Evolutionary conservation across 2,888 invertebrate species (phyloP), one percentile per base, ranked within the genome.

Genomic region (Villa cingulata): DNA sequence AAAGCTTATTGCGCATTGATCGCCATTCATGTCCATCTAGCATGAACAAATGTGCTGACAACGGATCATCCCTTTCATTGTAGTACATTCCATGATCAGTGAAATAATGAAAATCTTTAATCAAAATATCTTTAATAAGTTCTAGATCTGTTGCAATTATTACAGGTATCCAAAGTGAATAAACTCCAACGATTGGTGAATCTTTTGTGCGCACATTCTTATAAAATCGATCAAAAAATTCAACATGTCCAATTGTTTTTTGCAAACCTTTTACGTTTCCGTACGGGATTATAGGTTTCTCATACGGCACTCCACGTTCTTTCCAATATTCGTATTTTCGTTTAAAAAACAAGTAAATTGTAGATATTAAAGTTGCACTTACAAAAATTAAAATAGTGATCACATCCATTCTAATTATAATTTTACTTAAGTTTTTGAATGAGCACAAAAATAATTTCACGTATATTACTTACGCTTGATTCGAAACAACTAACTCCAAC

Each of bases 1-100:
- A 62, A 38, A 71, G 46, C 44, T 68, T 64, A 23, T 61, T 49
- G 18, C 72, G 55, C 38, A 72, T 51, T 12, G 57, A 54, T 47
- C 62, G 67, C 75, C 75, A 75, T 37, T 66, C 61, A 2, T 62
- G 56, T 5, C 67, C 70, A 1, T 60, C 56, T 17, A 66, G 37
- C 36, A 53, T 53, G 45, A 69, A 63, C 2, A 72, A 55, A 56
- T 70, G 58, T 0, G 52, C 61, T 0, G 58, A 34, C 0, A 71
- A 29, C 1, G 70, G 67, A n/a, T 62, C 56, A 5, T 57, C 37
- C 1, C 57, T 48, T 16, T 60, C 59, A 23, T 61, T 53, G 1
- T 51, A 43, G 0, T 48, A 53, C 0, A 56, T 41, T 7, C 61
- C 56, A 16, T 68, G 66, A 55, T 69, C 61, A 2, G 55, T 55